Evolutionary conservation across 2,888 invertebrate genomes (phyloP).

Genomic region (Heliothis peltigera): DNA sequence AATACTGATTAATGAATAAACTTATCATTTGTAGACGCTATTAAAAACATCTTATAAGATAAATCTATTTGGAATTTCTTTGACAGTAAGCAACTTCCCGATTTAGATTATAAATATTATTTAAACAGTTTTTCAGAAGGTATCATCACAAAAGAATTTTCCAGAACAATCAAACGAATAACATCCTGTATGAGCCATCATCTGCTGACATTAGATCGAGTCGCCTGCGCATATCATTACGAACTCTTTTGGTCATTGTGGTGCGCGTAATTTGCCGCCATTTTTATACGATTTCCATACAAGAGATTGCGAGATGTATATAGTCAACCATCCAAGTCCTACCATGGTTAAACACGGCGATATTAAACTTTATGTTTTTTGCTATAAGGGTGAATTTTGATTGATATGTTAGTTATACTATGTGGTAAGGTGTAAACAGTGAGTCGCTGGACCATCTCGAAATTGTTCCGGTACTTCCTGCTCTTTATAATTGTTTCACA

Average conservation of each 20-base stretch:
- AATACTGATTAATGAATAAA: no score
- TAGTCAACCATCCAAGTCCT: conserved; percentile 51
- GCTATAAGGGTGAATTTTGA: conserved; percentile 42
- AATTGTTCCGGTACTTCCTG: conserved; percentile 75
- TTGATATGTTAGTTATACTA: conserved; percentile 8
- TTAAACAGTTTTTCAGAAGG: not conserved
- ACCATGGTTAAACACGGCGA: not conserved
- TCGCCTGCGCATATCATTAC: conserved; percentile 58
- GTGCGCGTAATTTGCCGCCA: conserved; percentile 69
- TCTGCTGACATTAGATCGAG: conserved; percentile 51
- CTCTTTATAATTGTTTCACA: conserved; percentile 69
- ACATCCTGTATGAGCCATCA: conserved; percentile 41
- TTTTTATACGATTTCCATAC: conserved; percentile 70
- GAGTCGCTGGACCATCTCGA: conserved; percentile 80
- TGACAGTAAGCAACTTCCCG: no score
- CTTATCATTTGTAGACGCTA: no score
- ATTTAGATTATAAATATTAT: not conserved
- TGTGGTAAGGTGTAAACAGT: conserved; percentile 59
- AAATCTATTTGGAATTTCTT: no score
- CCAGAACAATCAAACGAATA: conserved; percentile 6
- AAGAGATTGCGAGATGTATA: conserved; percentile 71
- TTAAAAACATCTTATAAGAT: no score
- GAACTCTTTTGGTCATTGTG: conserved; percentile 67
- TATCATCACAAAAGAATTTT: not conserved
- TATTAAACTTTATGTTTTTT: conserved; percentile 11